Percentiles rank a stretch among this genome's conserved stretches.
phyloP scores from a whole-genome alignment of 2,797 vertebrate species.

The Trachops cirrhosus region DNA sequence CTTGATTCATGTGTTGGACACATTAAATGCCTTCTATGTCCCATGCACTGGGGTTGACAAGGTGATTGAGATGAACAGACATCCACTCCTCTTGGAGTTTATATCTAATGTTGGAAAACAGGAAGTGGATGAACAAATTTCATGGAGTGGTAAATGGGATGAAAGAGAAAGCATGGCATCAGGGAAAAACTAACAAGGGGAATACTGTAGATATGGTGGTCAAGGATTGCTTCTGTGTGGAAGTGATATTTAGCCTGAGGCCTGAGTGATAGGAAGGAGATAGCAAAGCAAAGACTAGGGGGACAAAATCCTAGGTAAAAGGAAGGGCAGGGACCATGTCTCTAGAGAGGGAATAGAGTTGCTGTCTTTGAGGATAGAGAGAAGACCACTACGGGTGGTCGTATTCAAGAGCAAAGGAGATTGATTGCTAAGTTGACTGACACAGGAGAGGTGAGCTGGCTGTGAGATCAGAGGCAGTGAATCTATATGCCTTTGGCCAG shows the following conservation, averaged over 20 bases:
- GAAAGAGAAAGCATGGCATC: not conserved
- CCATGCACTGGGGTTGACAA: not conserved
- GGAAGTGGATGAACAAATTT: not conserved
- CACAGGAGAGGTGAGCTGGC: too few species aligned
- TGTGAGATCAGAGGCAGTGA: not conserved
- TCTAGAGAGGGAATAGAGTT: not conserved
- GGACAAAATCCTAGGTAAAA: not conserved
- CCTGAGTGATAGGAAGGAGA: not conserved
- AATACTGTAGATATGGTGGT: rapidly evolving
- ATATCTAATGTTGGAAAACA: not conserved
- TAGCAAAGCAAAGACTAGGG: not conserved
- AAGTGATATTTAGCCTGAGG: not conserved
- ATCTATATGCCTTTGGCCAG: not conserved
- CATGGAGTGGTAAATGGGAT: not conserved
- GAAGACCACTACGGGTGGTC: not conserved
- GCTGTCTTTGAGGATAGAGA: not conserved
- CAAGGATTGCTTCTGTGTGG: not conserved
- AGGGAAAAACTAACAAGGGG: not conserved
- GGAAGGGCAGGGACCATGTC: not conserved
- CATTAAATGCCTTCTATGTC: not conserved
- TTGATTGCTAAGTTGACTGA: not conserved
- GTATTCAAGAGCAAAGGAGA: not conserved
- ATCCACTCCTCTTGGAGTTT: not conserved
- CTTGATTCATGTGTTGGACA: not conserved
- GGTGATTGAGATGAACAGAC: too few species aligned